These are phyloP conservation scores for Hipposideros larvatus DNA, from an alignment of 2,797 vertebrate species.

Conservation along the genomic window DNA sequence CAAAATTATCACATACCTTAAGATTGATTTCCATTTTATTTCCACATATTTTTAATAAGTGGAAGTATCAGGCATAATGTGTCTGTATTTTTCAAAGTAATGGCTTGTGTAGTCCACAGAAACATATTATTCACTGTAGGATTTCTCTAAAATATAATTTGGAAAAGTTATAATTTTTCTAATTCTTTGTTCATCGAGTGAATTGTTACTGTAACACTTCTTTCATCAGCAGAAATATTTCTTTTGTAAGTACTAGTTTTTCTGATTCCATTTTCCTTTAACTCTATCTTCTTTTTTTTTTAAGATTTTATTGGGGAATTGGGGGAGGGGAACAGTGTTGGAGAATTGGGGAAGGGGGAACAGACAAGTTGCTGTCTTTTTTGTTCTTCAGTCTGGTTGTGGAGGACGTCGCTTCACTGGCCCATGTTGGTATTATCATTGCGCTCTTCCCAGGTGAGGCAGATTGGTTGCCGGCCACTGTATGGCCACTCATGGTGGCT, in stretches of 20 bases:
- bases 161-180: neutral
- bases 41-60: slow-evolving; percentile 25
- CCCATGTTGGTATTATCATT: too few relatives aligned
- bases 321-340: too few relatives aligned
- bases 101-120: neutral
- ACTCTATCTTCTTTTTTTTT: neutral
- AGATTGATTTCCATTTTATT: slow-evolving; percentile 39
- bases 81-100: neutral
- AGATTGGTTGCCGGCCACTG: too few relatives aligned
- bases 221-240: neutral
- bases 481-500: too few relatives aligned
- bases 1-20: neutral
- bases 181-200: neutral
- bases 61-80: neutral
- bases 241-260: neutral
- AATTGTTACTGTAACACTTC: neutral
- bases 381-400: too few relatives aligned
- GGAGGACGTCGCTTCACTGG: too few relatives aligned
- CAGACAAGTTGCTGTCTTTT: too few relatives aligned
- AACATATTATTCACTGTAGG: neutral
- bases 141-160: slow-evolving; percentile 28
- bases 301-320: too few relatives aligned
- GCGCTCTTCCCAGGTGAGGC: too few relatives aligned
- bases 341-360: too few relatives aligned
- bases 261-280: neutral